Evolutionary conservation across 53 echinoderm and acorn worm species (phyloP).

Genomic region (Echinarachnius parma): DNA sequence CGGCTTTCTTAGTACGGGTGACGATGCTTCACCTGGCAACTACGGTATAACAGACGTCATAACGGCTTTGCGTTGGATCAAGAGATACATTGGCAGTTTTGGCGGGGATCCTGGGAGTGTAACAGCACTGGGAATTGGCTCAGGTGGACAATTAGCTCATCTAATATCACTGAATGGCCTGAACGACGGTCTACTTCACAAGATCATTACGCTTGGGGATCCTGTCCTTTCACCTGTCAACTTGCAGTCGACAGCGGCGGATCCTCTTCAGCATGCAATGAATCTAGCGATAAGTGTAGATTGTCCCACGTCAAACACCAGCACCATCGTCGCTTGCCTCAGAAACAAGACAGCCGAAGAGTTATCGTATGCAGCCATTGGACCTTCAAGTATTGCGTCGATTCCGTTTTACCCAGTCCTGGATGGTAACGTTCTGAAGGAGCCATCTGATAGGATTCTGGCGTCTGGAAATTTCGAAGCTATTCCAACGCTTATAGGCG

Average conservation of each 20-base stretch:
- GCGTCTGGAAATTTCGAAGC: constrained; percentile 22
- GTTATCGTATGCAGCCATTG: not conserved
- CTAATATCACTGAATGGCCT: constrained; percentile 42
- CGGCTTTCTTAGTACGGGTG: constrained; percentile 61
- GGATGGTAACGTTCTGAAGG: constrained; percentile 12
- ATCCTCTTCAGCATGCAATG: constrained; percentile 27
- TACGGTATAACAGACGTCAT: constrained; percentile 65
- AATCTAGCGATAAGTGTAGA: constrained; percentile 18
- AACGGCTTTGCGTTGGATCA: constrained; percentile 61
- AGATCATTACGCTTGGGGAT: constrained; percentile 44
- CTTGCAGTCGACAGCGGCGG: not conserved
- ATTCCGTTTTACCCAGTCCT: not conserved
- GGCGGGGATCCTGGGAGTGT: constrained; percentile 57
- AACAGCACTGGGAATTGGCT: constrained; percentile 55
- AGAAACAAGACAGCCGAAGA: constrained; percentile 13
- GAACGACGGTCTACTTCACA: constrained; percentile 51
- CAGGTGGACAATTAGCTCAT: constrained; percentile 51
- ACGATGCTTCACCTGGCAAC: constrained; percentile 56
- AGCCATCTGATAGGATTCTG: constrained; percentile 12
- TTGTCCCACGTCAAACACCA: constrained; percentile 19
- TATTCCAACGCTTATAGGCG: constrained; percentile 6
- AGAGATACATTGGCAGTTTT: constrained; percentile 62
- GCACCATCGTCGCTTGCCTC: constrained; percentile 43
- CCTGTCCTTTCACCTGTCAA: constrained; percentile 27
- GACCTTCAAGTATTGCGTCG: not conserved